A percentile compares a stretch with the other conserved stretches of the same genome.
phyloP scores from a whole-genome alignment of 2,888 invertebrate species.

The Drosophila melanosoma region DNA sequence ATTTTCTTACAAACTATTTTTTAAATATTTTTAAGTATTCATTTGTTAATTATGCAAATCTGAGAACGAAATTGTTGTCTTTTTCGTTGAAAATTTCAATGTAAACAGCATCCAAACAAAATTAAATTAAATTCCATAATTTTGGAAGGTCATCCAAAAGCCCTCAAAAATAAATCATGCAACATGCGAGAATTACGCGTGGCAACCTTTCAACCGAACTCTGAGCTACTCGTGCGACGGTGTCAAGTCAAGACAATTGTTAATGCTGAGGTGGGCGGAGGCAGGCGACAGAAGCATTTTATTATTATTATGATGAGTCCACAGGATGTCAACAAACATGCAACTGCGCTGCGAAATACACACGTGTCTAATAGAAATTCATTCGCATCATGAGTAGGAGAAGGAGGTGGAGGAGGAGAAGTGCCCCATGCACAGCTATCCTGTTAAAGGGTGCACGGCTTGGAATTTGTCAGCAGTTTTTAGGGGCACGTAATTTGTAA shows the following conservation, averaged over 20 bases:
- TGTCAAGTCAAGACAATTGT: constrained; percentile 73
- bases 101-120: neutral
- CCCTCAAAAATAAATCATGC: neutral
- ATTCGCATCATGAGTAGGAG: constrained; percentile 42
- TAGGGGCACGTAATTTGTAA: constrained; percentile 66
- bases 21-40: neutral
- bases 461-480: constrained; percentile 52
- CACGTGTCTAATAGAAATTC: constrained; percentile 61
- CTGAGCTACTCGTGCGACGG: constrained; percentile 25
- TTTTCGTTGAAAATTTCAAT: neutral
- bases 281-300: constrained; percentile 50
- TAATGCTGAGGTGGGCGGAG: constrained; percentile 46
- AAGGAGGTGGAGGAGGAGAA: no score
- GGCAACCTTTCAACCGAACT: constrained; percentile 27
- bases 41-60: neutral
- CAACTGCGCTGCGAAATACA: constrained; percentile 49
- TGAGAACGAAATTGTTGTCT: neutral
- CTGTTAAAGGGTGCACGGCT: constrained; percentile 22
- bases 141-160: neutral
- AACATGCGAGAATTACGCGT: constrained; percentile 28
- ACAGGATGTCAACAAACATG: constrained; percentile 70
- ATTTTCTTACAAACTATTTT: neutral
- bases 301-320: constrained; percentile 67
- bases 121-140: neutral
- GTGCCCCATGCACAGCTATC: neutral